These are phyloP conservation scores for Loriculus beryllinus DNA, from an alignment of 2,797 vertebrate species.

Conservation along the genomic window DNA sequence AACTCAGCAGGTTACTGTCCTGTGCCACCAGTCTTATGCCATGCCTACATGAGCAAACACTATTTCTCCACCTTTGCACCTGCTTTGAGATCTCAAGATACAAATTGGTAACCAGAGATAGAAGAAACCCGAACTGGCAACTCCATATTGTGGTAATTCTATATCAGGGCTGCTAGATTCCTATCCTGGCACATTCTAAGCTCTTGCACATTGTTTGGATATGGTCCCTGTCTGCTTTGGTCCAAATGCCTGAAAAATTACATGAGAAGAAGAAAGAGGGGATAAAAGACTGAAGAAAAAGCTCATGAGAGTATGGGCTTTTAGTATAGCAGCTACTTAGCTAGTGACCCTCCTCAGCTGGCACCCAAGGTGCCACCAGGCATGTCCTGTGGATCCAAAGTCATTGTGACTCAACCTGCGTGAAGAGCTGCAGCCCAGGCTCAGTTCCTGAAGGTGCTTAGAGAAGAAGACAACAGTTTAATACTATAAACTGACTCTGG, in stretches of 20 bases:
- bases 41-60: background rate
- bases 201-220: background rate
- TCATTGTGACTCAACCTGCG: rapidly evolving
- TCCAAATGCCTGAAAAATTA: background rate
- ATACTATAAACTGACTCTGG: background rate
- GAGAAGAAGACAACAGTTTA: background rate
- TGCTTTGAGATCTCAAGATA: background rate
- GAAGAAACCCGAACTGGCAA: background rate
- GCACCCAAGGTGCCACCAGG: background rate
- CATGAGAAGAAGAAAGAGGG: background rate
- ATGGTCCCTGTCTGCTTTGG: background rate
- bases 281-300: background rate
- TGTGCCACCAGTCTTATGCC: background rate
- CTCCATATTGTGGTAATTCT: background rate
- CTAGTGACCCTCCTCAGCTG: background rate
- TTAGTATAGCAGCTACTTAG: background rate
- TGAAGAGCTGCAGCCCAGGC: background rate
- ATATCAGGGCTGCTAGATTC: background rate
- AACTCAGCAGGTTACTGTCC: background rate
- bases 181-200: background rate
- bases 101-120: background rate
- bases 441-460: background rate
- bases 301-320: background rate
- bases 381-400: background rate
- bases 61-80: background rate